Percentiles rank a stretch among this genome's conserved stretches.
Evolutionary conservation across 2,113 vertebrate species (phyloP).

Genomic region (Equus quagga): DNA sequence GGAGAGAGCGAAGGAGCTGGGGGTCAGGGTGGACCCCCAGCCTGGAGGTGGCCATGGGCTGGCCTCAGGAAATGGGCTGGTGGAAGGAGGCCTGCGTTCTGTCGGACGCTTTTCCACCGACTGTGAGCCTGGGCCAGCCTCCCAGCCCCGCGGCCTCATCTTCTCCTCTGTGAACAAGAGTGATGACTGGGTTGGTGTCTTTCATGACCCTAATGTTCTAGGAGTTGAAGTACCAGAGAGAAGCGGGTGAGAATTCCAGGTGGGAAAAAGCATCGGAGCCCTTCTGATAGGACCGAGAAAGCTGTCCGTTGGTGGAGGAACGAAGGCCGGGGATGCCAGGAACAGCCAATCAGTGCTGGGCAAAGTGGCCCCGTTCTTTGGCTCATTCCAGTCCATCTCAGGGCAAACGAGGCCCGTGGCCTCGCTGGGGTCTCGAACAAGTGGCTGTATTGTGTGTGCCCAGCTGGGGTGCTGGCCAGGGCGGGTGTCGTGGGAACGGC

Average conservation of each 20-base stretch:
- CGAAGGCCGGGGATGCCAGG: background rate
- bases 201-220: background rate
- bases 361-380: background rate
- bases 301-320: background rate
- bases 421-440: slow-evolving; percentile 62
- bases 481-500: slow-evolving; percentile 69
- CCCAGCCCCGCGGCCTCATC: background rate
- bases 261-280: background rate
- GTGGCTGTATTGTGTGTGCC: slow-evolving; percentile 60
- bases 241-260: background rate
- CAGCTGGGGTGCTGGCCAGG: slow-evolving; percentile 56
- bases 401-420: background rate
- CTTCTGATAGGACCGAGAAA: background rate
- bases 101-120: background rate
- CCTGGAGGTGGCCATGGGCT: background rate
- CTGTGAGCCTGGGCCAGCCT: background rate
- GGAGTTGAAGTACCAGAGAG: background rate
- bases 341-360: background rate
- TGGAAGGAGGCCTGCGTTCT: background rate
- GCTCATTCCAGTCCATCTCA: background rate
- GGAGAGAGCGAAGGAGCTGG: fast-evolving
- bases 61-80: too few species aligned
- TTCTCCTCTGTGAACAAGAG: background rate
- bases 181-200: background rate
- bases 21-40: background rate